Base-by-base conservation (phyloP, 1,140 invertebrate genomes). In the Drosophila serrata region DNA sequence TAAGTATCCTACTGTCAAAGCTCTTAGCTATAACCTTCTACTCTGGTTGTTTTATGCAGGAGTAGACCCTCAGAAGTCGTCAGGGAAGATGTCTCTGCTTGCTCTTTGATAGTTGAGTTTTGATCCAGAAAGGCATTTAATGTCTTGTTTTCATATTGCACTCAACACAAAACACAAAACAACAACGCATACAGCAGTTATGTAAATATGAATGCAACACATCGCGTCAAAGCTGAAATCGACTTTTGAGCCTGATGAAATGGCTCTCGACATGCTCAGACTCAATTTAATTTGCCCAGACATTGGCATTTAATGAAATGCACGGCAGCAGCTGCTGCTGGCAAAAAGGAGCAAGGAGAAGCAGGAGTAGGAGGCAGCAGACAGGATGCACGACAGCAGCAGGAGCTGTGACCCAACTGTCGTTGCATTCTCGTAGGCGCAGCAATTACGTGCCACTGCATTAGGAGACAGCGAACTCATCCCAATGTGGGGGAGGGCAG, bases 51-150 rank as follows among this genome's bases (percentile, higher is more conserved):
- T 13, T 29, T 31, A 17, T 31, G n/a, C n/a, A 5, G 53, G 6
- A 17, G 7, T 6, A 19, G 22, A 24, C 24, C 13, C 29, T 8
- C 17, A 6, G 6, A 56, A 31, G 48, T 24, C 49, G 40, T 17
- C 57, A 40, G 53, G 62, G n/a, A 70, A 56, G 48, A 69, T 42
- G 64, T 59, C 76, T 79, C 76, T 79, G 76, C 80, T 67, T 43
- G 64, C 53, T 48, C 40, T 67, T 90, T 79, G 85, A 90, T 90
- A 90, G 74, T 90, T 77, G 62, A 69, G 60, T 75, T 75, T 65
- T 88, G 77, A 79, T 82, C 70, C 77, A 84, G 72, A 88, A 82
- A 82, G 75, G 73, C 85, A 90, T 90, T 90, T 79, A 90, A 90
- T 90, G 81, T 88, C 70, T 79, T 76, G 86, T 87, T 84, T 80